Evolutionary conservation across 2,797 vertebrate species (phyloP).

Genomic region (Typhlichthys eigenmanni): DNA sequence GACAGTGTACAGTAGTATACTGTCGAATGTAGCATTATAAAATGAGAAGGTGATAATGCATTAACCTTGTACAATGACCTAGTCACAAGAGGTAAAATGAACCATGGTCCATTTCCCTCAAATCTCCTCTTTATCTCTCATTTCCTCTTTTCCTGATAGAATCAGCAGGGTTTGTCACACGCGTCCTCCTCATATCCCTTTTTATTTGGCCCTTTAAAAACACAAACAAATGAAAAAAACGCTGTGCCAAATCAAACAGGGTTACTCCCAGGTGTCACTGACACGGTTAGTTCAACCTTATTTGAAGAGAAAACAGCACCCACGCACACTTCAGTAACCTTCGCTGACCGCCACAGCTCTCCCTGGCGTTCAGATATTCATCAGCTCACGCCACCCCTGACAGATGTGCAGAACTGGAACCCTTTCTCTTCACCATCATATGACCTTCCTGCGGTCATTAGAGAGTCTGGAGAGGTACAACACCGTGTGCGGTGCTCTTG

Average conservation of each 20-base stretch:
- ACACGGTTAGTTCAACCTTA: conserved; percentile 40
- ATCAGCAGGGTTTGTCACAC: conserved; percentile 23
- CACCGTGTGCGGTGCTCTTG: background rate
- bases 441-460: conserved; percentile 6
- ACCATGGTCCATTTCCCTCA: conserved; percentile 19
- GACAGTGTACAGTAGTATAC: background rate
- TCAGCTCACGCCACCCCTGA: conserved; percentile 2
- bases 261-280: conserved; percentile 36
- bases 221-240: background rate
- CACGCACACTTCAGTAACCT: conserved; percentile 26
- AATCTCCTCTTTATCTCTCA: background rate
- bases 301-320: conserved; percentile 40
- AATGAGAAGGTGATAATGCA: conserved; percentile 18
- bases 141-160: conserved; percentile 7
- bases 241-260: conserved; percentile 53
- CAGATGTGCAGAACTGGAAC: conserved; percentile 1
- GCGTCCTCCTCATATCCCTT: conserved; percentile 15
- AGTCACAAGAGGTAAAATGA: conserved; percentile 31
- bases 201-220: conserved; percentile 20
- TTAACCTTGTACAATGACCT: conserved; percentile 19
- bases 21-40: background rate
- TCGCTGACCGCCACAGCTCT: conserved; percentile 14
- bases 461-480: background rate
- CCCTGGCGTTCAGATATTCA: conserved; percentile 26
- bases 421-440: background rate